Base-by-base conservation (phyloP, 2,113 vertebrate species). In the Ammospiza nelsoni region DNA sequence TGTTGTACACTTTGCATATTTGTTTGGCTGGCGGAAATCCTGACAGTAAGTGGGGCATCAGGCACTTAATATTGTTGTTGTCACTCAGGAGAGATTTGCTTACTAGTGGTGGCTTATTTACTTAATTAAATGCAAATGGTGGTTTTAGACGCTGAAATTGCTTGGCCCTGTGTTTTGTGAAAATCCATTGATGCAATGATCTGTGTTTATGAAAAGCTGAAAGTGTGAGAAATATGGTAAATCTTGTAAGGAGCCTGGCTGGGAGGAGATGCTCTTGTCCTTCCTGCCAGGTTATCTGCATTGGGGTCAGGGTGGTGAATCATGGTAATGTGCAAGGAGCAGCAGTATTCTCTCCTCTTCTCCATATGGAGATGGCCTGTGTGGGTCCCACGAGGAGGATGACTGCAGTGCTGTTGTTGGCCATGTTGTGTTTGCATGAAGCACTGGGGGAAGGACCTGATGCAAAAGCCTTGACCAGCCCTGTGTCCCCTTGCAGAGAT, bases 401-500 rank as follows among this genome's bases (percentile, higher is more conserved):
- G 84, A 33, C 66, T 61, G 24, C 37, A 72, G 59, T 0, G 2
- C 51, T 52, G 39, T 59, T 80, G 46, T 49, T 52, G 55, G 28
- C 55, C 39, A 13, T 39, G n/a, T 48, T 28, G 3, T 2, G 62
- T 94, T 79, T 76, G 58, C 82, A 37, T 91, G 63, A 54, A 37
- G 44, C 3, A 14, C 43, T 88, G 58, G 35, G 41, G 43, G 43
- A 87, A 81, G 33, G 31, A 77, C 17, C 27, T 86, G 5, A 67
- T 52, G 87, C 74, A 90, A 68, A 71, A 16, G 22, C 23, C 28
- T 55, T 91, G 66, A 94, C 73, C 9, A 49, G 37, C 12, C 14
- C 46, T 73, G n/a, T 96, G 77, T 95, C 72, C 85, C 63, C 19
- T 92, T 88, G 41, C 95, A 99, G 98, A 93, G 98, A 97, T 33